Conservation (phyloP, 2,888 invertebrate species). For the Drosophila leonis region DNA sequence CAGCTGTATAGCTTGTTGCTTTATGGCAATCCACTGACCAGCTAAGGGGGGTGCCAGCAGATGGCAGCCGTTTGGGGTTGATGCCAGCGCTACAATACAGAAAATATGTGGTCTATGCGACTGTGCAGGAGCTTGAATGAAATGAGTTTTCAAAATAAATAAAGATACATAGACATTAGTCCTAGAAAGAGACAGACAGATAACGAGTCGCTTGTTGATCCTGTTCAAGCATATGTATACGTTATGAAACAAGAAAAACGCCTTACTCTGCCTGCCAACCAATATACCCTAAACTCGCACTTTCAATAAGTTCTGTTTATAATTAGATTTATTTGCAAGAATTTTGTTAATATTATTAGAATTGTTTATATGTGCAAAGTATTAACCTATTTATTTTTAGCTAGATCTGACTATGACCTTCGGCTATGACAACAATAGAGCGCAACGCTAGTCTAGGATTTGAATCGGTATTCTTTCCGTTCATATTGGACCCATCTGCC, state of each 20-base stretch:
- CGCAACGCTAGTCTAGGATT: neutral
- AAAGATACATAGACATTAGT: neutral
- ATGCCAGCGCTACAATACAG: neutral
- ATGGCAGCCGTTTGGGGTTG: conserved; percentile 1
- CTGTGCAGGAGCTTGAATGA: neutral
- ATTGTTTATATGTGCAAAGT: neutral
- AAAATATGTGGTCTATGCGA: neutral
- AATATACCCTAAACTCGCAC: neutral
- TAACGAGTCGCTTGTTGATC: neutral
- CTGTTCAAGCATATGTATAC: no score
- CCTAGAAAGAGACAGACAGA: neutral
- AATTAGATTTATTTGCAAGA: neutral
- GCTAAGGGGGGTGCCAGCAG: neutral
- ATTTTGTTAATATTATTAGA: neutral
- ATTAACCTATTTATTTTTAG: conserved; percentile 3
- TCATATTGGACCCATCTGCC: neutral
- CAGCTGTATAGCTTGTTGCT: conserved; percentile 11
- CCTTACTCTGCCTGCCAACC: neutral
- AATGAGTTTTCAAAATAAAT: neutral
- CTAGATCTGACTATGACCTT: neutral
- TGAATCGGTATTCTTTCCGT: neutral
- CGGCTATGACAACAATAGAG: neutral
- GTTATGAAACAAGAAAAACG: neutral
- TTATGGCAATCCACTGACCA: neutral
- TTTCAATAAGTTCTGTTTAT: neutral